A percentile compares a stretch with the other conserved stretches of the same genome.
These are phyloP conservation scores for Heteromurus nitidus DNA, from an alignment of 2,888 invertebrate species.

Conservation along the genomic window DNA sequence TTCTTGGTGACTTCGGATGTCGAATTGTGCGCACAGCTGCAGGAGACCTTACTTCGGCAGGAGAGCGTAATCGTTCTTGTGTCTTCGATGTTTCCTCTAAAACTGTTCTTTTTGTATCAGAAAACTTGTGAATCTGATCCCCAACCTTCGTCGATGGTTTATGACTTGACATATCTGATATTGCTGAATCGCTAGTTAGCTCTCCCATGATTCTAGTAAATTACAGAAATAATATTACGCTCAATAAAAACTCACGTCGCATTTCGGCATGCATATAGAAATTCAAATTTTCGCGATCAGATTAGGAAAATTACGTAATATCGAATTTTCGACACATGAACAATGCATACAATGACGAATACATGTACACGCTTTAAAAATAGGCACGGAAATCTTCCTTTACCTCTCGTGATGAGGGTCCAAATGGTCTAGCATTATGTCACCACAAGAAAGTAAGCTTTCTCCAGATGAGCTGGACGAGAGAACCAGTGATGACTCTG, in stretches of 20 bases:
- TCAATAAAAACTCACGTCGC: background rate
- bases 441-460: constrained; percentile 67
- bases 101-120: constrained; percentile 2
- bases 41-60: constrained; percentile 25
- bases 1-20: constrained; percentile 42
- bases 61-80: constrained; percentile 6
- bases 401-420: constrained; percentile 66
- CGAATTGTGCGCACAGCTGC: constrained; percentile 27
- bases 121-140: constrained; percentile 26
- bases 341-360: background rate
- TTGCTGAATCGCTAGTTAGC: constrained; percentile 65
- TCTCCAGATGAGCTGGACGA: constrained; percentile 71
- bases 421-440: constrained; percentile 70
- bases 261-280: background rate
- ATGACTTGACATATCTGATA: constrained; percentile 66
- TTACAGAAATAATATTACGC: background rate
- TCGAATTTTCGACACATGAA: background rate
- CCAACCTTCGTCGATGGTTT: constrained; percentile 45
- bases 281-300: background rate
- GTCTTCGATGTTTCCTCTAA: constrained; percentile 27
- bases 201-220: constrained; percentile 59
- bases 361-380: background rate
- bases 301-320: background rate
- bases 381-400: too few relatives aligned
- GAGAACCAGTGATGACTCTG: constrained; percentile 69